Conservation (phyloP, 2,797 vertebrate genomes). For the Semaprochilodus insignis region DNA sequence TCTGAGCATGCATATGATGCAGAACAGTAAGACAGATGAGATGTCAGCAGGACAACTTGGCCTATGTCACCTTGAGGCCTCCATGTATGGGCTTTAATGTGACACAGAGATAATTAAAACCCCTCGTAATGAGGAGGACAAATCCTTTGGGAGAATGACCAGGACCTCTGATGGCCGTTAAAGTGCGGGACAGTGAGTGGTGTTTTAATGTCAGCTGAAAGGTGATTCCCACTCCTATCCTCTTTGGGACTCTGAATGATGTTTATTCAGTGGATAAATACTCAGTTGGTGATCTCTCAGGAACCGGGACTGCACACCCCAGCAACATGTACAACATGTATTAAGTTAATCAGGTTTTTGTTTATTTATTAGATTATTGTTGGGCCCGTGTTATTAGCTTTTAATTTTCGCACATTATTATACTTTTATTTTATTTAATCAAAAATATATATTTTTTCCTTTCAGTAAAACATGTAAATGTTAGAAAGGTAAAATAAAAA, state of each 20-base stretch:
- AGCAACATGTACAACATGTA: too few species aligned
- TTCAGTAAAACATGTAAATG: too few species aligned
- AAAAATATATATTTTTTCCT: too few species aligned
- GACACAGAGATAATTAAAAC: constrained; percentile 40
- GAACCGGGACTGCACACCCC: too few species aligned
- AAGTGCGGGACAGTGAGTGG: neutral
- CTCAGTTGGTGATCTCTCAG: too few species aligned
- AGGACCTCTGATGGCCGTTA: neutral
- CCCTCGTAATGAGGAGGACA: constrained; percentile 7
- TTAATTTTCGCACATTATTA: too few species aligned
- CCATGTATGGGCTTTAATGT: constrained; percentile 38
- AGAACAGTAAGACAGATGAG: constrained; percentile 29
- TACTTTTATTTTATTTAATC: too few species aligned
- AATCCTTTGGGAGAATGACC: neutral
- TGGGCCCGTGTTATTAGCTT: too few species aligned
- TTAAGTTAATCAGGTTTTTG: too few species aligned
- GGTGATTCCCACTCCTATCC: neutral
- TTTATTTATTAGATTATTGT: too few species aligned
- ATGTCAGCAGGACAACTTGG: constrained; percentile 14
- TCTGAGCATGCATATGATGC: neutral
- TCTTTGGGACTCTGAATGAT: neutral
- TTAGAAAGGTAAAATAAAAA: too few species aligned
- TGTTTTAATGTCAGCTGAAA: neutral
- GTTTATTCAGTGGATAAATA: neutral
- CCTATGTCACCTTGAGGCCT: constrained; percentile 41